A percentile compares a stretch with the other conserved stretches of the same genome.
Evolutionary conservation across 2,888 invertebrate species (phyloP).

Genomic region (Poecilus cupreus): DNA sequence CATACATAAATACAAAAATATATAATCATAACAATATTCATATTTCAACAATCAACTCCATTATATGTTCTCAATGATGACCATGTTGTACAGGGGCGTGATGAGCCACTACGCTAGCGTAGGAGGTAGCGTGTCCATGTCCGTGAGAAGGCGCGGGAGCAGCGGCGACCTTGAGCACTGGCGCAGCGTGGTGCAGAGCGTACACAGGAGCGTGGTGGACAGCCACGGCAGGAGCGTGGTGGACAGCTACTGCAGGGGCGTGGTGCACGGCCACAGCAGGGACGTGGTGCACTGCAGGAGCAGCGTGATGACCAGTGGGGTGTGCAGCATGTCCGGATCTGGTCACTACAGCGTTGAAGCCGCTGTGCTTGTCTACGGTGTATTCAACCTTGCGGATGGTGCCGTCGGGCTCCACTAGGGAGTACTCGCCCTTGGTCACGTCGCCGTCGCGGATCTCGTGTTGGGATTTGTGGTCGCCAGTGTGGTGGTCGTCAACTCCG

Average conservation of each 20-base stretch:
- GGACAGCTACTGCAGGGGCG: not conserved
- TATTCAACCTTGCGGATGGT: constrained; percentile 24
- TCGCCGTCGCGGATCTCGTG: constrained; percentile 19
- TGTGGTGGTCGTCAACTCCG: constrained; percentile 27
- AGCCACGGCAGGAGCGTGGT: not conserved
- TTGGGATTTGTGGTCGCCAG: not conserved
- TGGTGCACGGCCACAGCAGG: not conserved
- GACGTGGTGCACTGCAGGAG: not conserved
- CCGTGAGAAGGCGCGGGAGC: not conserved
- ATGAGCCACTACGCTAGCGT: not conserved
- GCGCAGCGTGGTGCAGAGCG: not conserved
- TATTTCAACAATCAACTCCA: not conserved
- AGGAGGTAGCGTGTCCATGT: constrained; percentile 29
- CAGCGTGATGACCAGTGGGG: not conserved
- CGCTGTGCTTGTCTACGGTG: constrained; percentile 12
- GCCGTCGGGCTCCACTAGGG: constrained; percentile 34
- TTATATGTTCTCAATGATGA: not conserved
- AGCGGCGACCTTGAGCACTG: not conserved
- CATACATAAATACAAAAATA: not conserved
- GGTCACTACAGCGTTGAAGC: constrained; percentile 38
- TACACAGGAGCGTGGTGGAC: not conserved
- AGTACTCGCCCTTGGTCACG: constrained; percentile 31
- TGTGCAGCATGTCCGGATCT: constrained; percentile 17
- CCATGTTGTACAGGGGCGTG: not conserved
- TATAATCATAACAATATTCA: not conserved